Percentiles rank a stretch among this genome's conserved stretches.
Evolutionary conservation across 2,888 invertebrate species (phyloP).

Genomic region (Sylvicola cinctus): DNA sequence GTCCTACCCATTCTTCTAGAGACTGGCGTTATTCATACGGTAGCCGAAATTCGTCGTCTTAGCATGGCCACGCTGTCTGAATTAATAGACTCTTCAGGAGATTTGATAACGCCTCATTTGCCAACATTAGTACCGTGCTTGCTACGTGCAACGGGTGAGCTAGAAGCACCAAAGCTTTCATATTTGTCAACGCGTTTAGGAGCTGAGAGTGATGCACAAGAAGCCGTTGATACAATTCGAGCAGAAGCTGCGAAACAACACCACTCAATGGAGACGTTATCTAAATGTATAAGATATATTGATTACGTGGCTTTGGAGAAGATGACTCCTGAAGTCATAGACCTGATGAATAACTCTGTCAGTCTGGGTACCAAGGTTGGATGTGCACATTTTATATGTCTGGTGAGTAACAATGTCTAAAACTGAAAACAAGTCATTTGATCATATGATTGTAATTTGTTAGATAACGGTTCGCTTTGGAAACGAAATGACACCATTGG

Average conservation of each 20-base stretch:
- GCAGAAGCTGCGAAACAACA: slow-evolving; percentile 66
- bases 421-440: slow-evolving; percentile 1
- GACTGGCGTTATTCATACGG: slow-evolving; percentile 56
- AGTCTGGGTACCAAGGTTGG: slow-evolving; percentile 71
- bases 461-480: slow-evolving; percentile 28
- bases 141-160: slow-evolving; percentile 67
- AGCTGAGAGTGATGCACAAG: slow-evolving; percentile 47
- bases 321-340: slow-evolving; percentile 60
- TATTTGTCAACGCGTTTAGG: slow-evolving; percentile 56
- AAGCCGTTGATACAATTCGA: slow-evolving; percentile 56
- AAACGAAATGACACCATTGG: slow-evolving; percentile 32
- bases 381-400: slow-evolving; percentile 55
- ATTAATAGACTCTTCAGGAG: slow-evolving; percentile 62
- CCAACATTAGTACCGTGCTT: slow-evolving; percentile 63
- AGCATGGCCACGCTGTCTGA: slow-evolving; percentile 73
- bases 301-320: slow-evolving; percentile 57
- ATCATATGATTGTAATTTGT: slow-evolving; percentile 1
- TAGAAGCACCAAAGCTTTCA: slow-evolving; percentile 60
- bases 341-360: slow-evolving; percentile 57
- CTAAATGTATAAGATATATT: slow-evolving; percentile 52
- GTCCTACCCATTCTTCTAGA: slow-evolving; percentile 66
- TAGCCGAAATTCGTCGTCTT: slow-evolving; percentile 45
- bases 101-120: slow-evolving; percentile 60
- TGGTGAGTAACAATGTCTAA: slow-evolving; percentile 28
- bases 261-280: slow-evolving; percentile 72